A percentile compares a stretch with the other conserved stretches of the same genome.
Evolutionary conservation across 2,113 vertebrate genomes (phyloP).

Genomic region (Mus musculus): DNA sequence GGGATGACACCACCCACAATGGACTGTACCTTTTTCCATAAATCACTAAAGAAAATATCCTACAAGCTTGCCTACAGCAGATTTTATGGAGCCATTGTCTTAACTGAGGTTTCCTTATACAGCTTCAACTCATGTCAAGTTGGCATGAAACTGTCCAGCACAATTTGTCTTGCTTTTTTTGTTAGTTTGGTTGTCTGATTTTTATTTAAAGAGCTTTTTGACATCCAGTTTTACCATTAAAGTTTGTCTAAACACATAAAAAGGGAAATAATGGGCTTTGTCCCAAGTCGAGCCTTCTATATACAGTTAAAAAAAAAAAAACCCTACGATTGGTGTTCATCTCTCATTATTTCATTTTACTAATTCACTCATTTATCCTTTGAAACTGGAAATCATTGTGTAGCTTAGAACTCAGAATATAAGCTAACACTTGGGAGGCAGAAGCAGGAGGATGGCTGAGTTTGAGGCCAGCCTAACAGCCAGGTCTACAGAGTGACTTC

Average conservation of each 20-base stretch:
- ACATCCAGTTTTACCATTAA: constrained; percentile 51
- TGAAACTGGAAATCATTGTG: not conserved
- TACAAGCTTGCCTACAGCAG: not conserved
- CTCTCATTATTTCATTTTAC: not conserved
- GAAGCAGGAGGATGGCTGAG: not conserved
- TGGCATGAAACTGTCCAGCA: not conserved
- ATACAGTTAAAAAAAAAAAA: not conserved
- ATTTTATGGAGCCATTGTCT: not conserved
- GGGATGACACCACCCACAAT: not conserved
- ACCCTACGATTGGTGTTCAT: not conserved
- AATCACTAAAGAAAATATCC: not conserved
- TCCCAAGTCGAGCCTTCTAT: not conserved
- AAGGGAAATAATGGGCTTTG: not conserved
- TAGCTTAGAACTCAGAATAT: not conserved
- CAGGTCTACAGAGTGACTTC: not conserved
- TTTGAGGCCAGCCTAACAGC: not conserved
- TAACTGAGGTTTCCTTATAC: not conserved
- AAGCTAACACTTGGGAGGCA: not conserved
- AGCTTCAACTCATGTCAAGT: not conserved
- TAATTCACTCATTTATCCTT: not conserved
- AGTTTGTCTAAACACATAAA: constrained; percentile 27
- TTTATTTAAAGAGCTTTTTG: constrained; percentile 47
- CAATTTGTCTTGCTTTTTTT: constrained; percentile 3
- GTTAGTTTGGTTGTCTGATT: not conserved
- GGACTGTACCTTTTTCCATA: not conserved